Conservation (phyloP, 2,888 invertebrate species). For the Brassicogethes aeneus region DNA sequence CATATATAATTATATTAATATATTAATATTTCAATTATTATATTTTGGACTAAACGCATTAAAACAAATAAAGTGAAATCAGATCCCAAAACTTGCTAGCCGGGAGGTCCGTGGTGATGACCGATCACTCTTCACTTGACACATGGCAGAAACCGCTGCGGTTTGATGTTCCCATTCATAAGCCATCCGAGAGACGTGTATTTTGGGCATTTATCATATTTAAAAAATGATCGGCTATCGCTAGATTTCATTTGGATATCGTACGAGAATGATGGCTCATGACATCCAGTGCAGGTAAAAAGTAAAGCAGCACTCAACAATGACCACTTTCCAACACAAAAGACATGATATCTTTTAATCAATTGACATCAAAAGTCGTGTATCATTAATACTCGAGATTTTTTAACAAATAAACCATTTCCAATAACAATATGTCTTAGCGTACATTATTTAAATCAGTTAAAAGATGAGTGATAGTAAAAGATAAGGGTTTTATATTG, state of each 20-base stretch:
- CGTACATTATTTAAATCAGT: too few relatives aligned
- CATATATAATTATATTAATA: too few relatives aligned
- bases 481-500: too few relatives aligned
- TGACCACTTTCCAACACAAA: slow-evolving; percentile 24
- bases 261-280: slow-evolving; percentile 28
- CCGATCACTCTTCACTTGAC: slow-evolving; percentile 41
- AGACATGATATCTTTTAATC: slow-evolving; percentile 23
- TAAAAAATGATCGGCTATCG: slow-evolving; percentile 23
- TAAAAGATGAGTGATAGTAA: too few relatives aligned
- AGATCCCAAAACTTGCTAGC: too few relatives aligned
- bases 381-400: background rate
- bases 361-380: slow-evolving; percentile 11
- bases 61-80: too few relatives aligned
- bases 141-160: slow-evolving; percentile 36
- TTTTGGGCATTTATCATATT: slow-evolving; percentile 38
- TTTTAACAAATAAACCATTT: too few relatives aligned
- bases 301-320: slow-evolving; percentile 33
- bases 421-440: too few relatives aligned
- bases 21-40: too few relatives aligned
- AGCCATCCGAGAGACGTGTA: slow-evolving; percentile 26
- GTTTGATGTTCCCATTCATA: slow-evolving; percentile 32
- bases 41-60: too few relatives aligned
- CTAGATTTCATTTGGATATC: slow-evolving; percentile 39
- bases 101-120: slow-evolving; percentile 36
- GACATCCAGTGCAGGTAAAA: slow-evolving; percentile 34